Evolutionary conservation across 2,797 vertebrate species (phyloP).

Genomic region (Lagorchestes hirsutus): DNA sequence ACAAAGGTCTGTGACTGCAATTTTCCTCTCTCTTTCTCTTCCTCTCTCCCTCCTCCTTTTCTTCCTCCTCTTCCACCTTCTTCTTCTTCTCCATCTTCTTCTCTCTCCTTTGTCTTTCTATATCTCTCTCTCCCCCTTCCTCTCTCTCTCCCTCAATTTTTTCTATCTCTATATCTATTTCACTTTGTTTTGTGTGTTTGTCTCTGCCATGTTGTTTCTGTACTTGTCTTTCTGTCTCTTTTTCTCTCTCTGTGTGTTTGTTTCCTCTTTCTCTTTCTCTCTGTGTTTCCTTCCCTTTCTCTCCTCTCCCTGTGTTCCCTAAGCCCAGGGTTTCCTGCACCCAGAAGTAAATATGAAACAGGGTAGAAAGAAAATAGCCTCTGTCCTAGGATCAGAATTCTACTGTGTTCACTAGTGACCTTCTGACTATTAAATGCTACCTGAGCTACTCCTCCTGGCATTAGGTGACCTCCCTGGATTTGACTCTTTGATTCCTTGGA

Average conservation of each 20-base stretch:
- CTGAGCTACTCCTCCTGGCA: not conserved
- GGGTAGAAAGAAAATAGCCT: not conserved
- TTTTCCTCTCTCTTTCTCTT: not conserved
- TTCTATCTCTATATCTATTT: not conserved
- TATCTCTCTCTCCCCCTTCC: not conserved
- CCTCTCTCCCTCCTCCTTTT: too few species aligned
- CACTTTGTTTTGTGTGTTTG: not conserved
- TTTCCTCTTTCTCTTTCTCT: not conserved
- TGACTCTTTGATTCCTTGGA: accelerated
- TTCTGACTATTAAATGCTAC: not conserved
- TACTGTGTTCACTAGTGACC: not conserved
- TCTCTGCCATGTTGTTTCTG: not conserved
- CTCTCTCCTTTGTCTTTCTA: not conserved
- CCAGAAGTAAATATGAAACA: not conserved
- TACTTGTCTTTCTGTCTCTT: not conserved
- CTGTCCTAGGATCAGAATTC: not conserved
- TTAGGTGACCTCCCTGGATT: accelerated
- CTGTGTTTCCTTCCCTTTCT: not conserved
- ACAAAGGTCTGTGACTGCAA: not conserved
- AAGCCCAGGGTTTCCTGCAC: not conserved
- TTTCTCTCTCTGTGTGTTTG: not conserved
- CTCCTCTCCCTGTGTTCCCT: not conserved
- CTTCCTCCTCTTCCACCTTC: too few species aligned
- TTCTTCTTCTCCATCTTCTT: not conserved
- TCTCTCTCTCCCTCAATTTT: not conserved